Base-by-base conservation (phyloP, 2,888 invertebrate genomes). In the Phaedon cochleariae region DNA sequence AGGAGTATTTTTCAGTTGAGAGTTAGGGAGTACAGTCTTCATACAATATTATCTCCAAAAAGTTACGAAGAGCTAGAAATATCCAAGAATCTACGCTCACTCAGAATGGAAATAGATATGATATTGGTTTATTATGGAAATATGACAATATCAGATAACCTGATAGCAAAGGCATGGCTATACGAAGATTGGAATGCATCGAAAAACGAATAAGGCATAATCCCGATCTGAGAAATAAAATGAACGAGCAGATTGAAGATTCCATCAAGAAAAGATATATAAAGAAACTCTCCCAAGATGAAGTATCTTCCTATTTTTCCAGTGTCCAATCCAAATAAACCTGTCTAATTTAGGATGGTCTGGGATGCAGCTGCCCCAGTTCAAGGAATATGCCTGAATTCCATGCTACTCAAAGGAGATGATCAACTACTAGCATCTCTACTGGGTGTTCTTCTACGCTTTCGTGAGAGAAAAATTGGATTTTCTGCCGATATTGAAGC, bases 361-460 rank as follows among this genome's bases (percentile, higher is more conserved):
- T 78, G 73, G 49, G 79, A 81, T 65, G 80, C 80, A 3, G 79
- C 79, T 1, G 79, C 77, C 2, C 73, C 66, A 20, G 68, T 63
- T 12, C 29, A 73, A 2, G 76, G 75, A 3, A 46, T 67, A 2
- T 74, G 72, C 1, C 60, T 80, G 7, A 81, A 81, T 61, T 75
- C 75, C 9, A 1, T 72, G 62, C n/a, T 83, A 5, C 31, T 81
- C 2, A 73, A 70, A 18, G 81, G 81, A 0, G 73, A 80, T 4
- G 62, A 62, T 34, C 55, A 62, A 37, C 62, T n/a, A n/a, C n/a
- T 62, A 12, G 34, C 49, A 10, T 55, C 37, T 0, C 62, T 83
- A 46, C 61, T 76, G 0, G 78, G 79, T 2, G 77, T 82, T 0
- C 51, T 83, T 49, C 72, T 79, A 64, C 75, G 79, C 0, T 84